phyloP scores from a whole-genome alignment of 2,113 vertebrate genomes.

The cat (Felis catus) region F.catus_Fca126_mat1.0 CM031427.1:16020501-16021000 shows the following conservation, averaged over 20 bases:
- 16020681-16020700: background rate
- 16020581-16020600: background rate
- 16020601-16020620: background rate
- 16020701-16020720: background rate
- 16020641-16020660: background rate
- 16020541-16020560: background rate
- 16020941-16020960: slow-evolving; percentile 43
- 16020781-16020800: background rate
- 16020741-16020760: background rate
- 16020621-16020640: background rate
- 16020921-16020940: background rate
- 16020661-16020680: background rate
- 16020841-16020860: slow-evolving; percentile 33
- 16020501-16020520: background rate
- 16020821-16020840: background rate
- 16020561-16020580: slow-evolving; percentile 38
- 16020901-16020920: background rate
- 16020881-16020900: background rate
- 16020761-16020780: background rate
- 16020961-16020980: slow-evolving; percentile 7
- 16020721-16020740: background rate
- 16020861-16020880: background rate
- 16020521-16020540: background rate
- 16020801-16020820: background rate
- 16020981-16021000: background rate